Evolutionary conservation across 2,797 vertebrate species (phyloP), one percentile per base, ranked within the genome.

Genomic region (Centropyge bicolor): DNA sequence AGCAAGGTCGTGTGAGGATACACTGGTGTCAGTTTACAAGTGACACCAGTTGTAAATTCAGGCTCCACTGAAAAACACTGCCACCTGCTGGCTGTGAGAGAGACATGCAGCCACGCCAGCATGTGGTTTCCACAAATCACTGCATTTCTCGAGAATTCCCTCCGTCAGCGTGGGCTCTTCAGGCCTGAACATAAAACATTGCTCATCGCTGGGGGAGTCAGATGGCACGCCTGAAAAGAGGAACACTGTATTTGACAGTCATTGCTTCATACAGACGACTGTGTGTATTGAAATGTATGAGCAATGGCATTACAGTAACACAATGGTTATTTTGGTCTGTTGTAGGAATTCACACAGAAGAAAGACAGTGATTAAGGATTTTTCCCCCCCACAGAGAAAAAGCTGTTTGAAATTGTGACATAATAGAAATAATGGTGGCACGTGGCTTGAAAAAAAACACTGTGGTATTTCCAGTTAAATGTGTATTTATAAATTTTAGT

Each of bases 11-110:
- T 66, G 0, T 76, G 8, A 85, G 88, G 87, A 91, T 85, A n/a
- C 13, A 0, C 54, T 75, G 71, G 64, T 85, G 72, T 89, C 86
- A 70, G 64, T 54, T 88, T 88, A 82, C 88, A 82, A 19, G n/a
- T 0, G 6, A 27, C 45, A 35, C 1, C 56, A 40, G 61, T 51
- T 46, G 22, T 22, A 20, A 43, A 0, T 8, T 40, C 22, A 45
- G 3, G 0, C n/a, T 5, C n/a, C 36, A 3, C 17, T 62, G 64
- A 24, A 48, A 51, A 41, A 77, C 8, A 1, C 35, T 51, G 74
- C 88, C 91, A 36, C 66, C 90, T 89, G 17, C 57, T 86, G 90
- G 36, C 8, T 19, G 0, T 2, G 20, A 64, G 16, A 4, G 12
- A 57, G 4, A 24, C 10, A 0, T 69, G 67, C 66, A 55, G 49